Conservation (phyloP, 2,113 vertebrate genomes). For the Cyphomyrus discorhynchus region DNA sequence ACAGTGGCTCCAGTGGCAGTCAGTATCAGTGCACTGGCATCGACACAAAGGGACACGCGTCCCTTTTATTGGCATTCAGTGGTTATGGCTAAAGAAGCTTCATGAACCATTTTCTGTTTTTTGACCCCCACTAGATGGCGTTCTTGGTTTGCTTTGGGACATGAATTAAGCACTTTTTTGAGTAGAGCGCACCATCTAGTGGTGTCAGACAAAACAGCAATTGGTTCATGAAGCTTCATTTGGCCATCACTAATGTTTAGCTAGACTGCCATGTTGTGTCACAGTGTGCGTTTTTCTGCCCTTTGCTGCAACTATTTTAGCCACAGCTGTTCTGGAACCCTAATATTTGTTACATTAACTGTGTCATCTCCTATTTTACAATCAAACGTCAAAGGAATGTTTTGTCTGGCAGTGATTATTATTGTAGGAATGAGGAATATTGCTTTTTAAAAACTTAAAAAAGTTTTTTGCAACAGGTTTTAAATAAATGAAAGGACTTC, state of each 20-base stretch:
- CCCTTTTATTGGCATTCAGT: not conserved
- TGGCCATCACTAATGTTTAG: not conserved
- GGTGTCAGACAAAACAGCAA: not conserved
- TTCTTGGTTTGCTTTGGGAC: not conserved
- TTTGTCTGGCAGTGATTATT: slow-evolving; percentile 34
- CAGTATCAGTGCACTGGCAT: not conserved
- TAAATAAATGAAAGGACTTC: not conserved
- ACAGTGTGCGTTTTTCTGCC: not conserved
- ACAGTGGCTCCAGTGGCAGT: not conserved
- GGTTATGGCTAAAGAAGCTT: not conserved
- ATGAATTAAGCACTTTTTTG: not conserved
- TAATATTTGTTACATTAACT: not conserved
- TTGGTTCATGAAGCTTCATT: not conserved
- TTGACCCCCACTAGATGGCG: not conserved
- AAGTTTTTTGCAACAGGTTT: not conserved
- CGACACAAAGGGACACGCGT: not conserved
- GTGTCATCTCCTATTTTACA: not conserved
- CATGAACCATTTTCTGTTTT: not conserved
- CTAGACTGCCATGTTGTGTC: not conserved
- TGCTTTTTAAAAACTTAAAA: not conserved
- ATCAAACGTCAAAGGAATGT: slow-evolving; percentile 1
- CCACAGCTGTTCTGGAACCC: not conserved
- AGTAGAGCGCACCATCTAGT: not conserved
- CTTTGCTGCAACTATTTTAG: not conserved
- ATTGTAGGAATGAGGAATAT: not conserved